Evolutionary conservation across 2,797 vertebrate species (phyloP).

Genomic region (Leuciscus waleckii): DNA sequence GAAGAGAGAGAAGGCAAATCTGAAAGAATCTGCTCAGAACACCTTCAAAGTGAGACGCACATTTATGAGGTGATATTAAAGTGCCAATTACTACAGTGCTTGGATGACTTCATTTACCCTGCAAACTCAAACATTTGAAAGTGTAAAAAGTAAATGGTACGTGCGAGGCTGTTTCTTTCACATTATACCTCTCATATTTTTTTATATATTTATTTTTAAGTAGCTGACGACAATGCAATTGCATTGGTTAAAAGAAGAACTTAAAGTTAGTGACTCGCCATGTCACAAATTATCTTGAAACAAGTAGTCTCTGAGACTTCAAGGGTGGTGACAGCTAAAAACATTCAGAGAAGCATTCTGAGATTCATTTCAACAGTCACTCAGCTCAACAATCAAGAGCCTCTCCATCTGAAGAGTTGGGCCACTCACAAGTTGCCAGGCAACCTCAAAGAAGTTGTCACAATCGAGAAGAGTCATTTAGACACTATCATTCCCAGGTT

Average conservation of each 20-base stretch:
- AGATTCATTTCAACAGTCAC: constrained; percentile 62
- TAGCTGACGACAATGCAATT: not conserved
- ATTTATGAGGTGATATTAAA: constrained; percentile 60
- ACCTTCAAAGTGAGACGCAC: constrained; percentile 55
- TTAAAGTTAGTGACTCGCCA: not conserved
- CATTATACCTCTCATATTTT: not conserved
- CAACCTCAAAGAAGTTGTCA: constrained; percentile 63
- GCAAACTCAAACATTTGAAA: constrained; percentile 29
- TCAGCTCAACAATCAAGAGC: constrained; percentile 61
- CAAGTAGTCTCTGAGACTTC: constrained; percentile 27
- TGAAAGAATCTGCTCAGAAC: constrained; percentile 42
- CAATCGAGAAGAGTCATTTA: constrained; percentile 61
- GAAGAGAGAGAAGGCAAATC: constrained; percentile 46
- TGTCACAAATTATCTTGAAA: constrained; percentile 52
- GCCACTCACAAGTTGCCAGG: constrained; percentile 65
- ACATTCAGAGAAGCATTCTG: constrained; percentile 36
- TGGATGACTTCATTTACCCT: constrained; percentile 18
- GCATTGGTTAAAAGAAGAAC: not conserved
- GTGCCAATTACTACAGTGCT: constrained; percentile 44
- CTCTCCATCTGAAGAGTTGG: constrained; percentile 62
- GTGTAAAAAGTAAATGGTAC: constrained; percentile 11
- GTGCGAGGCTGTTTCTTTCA: not conserved
- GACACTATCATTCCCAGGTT: constrained; percentile 54
- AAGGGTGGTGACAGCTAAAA: constrained; percentile 34
- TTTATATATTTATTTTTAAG: not conserved